Base-by-base conservation (phyloP, 2,888 invertebrate species). In the Liopterus haemorrhoidalis region DNA sequence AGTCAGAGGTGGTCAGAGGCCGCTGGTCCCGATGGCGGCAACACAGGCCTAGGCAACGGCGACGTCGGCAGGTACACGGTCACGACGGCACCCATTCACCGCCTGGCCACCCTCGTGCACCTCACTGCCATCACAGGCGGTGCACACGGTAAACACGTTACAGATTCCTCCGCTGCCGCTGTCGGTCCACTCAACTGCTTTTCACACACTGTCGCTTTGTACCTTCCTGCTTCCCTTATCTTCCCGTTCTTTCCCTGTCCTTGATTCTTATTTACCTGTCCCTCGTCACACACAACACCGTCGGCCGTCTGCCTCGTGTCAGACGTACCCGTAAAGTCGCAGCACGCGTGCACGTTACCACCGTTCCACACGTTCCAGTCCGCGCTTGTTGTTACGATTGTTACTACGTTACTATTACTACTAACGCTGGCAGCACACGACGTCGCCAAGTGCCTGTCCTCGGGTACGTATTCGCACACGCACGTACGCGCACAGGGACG, bases 1-100 rank as follows among this genome's bases (percentile, higher is more conserved):
- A n/a, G n/a, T 71, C 67, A 65, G 61, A 63, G 67, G 65, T 68
- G n/a, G n/a, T n/a, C n/a, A n/a, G n/a, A 59, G 59, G 59, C 36
- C 46, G 51, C 46, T 42, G n/a, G n/a, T n/a, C n/a, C n/a, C n/a
- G n/a, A n/a, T n/a, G n/a, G n/a, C n/a, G n/a, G n/a, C n/a, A n/a
- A n/a, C n/a, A 62, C 61, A 63, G 63, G 63, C 61, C 63, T 54
- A 52, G 51, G 31, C 45, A 39, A 45, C 45, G 43, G 41, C 35
- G 47, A 33, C 41, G 40, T 27, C 37, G 62, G 61, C 63, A 62
- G 63, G 61, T 62, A 54, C 56, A 52, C 54, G 50, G 65, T 66
- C 62, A 64, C 63, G 61, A 60, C 48, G 31, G 22, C 15, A n/a
- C n/a, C 22, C 21, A 19, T 12, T 19, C 20, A 38, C 27, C 12